Percentiles rank a stretch among this genome's conserved stretches.
phyloP scores from a whole-genome alignment of 2,113 vertebrate genomes.

The Ochotona curzoniae region DNA sequence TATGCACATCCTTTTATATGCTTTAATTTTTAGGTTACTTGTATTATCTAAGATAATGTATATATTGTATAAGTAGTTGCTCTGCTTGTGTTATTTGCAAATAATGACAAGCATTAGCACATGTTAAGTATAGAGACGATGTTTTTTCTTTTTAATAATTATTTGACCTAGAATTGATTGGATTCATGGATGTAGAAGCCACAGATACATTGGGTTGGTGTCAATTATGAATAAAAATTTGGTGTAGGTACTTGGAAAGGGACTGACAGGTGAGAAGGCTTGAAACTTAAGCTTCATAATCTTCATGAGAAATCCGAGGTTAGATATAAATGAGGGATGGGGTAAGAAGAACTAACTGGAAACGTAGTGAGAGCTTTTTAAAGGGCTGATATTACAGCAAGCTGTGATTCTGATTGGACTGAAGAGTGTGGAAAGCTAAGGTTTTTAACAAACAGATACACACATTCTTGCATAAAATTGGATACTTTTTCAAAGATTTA shows the following conservation, averaged over 20 bases:
- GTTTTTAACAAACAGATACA: not conserved
- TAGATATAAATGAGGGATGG: not conserved
- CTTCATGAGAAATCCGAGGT: not conserved
- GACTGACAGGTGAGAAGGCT: not conserved
- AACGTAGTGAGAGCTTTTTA: not conserved
- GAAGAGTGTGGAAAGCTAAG: too few species aligned
- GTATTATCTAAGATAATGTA: too few species aligned
- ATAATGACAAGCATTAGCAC: too few species aligned
- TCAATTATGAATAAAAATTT: not conserved
- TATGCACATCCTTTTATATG: too few species aligned
- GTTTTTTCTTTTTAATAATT: too few species aligned
- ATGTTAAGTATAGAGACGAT: too few species aligned
- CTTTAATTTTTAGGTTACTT: too few species aligned
- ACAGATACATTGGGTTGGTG: not conserved
- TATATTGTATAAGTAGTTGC: too few species aligned
- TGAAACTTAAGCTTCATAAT: not conserved
- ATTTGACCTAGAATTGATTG: too few species aligned
- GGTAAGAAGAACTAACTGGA: not conserved
- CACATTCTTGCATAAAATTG: not conserved
- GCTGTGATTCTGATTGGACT: not conserved
- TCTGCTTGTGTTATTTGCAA: too few species aligned
- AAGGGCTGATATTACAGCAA: not conserved
- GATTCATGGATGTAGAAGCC: too few species aligned
- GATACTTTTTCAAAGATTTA: not conserved
- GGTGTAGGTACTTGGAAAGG: not conserved